A percentile compares a stretch with the other conserved stretches of the same genome.
These are phyloP conservation scores for Drosophila lowei DNA, from an alignment of 1,140 invertebrate genomes.

Conservation along the genomic window DNA sequence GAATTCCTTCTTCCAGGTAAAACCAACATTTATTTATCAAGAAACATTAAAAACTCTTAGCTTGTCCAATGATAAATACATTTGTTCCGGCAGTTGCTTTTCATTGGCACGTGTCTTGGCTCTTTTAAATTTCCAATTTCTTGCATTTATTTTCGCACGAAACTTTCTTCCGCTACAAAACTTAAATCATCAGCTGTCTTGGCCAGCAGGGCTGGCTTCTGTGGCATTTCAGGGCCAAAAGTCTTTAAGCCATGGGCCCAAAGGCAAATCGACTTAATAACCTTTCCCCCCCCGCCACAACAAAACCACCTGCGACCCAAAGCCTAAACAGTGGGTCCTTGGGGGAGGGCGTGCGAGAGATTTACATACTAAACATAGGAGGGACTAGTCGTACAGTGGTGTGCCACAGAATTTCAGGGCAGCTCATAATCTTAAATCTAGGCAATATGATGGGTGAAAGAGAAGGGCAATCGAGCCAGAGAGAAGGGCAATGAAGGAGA, in stretches of 20 bases:
- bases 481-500: conserved; percentile 18
- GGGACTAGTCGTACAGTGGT: conserved; percentile 36
- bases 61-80: neutral
- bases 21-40: no score
- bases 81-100: neutral
- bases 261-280: conserved; percentile 64
- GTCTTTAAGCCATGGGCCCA: conserved; percentile 42
- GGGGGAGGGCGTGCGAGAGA: conserved; percentile 32
- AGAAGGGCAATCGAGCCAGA: conserved; percentile 1
- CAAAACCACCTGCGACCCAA: conserved; percentile 56
- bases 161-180: conserved; percentile 18
- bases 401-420: conserved; percentile 65
- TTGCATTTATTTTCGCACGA: conserved; percentile 1
- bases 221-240: conserved; percentile 21
- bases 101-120: no score
- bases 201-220: no score
- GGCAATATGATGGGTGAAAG: conserved; percentile 60
- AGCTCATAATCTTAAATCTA: conserved; percentile 80
- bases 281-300: neutral
- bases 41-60: no score
- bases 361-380: conserved; percentile 60
- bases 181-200: conserved; percentile 49
- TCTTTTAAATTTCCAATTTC: neutral
- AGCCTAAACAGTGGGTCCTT: conserved; percentile 17
- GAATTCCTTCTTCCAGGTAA: no score